Evolutionary conservation across 2,113 vertebrate species (phyloP).

Genomic region (Nanorana parkeri): DNA sequence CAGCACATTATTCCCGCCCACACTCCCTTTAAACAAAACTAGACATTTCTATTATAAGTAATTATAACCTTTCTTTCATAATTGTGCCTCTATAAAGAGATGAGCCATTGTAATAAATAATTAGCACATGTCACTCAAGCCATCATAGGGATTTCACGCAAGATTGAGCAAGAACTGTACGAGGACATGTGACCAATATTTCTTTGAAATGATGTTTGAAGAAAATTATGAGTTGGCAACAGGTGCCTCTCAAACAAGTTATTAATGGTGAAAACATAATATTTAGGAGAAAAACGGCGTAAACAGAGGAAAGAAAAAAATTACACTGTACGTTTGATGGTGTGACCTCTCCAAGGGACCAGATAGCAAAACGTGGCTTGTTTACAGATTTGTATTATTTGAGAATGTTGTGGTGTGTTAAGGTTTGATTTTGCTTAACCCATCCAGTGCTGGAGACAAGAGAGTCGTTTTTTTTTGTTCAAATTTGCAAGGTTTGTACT

Average conservation of each 20-base stretch:
- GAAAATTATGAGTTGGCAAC: slow-evolving; percentile 74
- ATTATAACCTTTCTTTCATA: slow-evolving; percentile 77
- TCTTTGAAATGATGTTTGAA: slow-evolving; percentile 68
- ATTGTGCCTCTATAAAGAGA: slow-evolving; percentile 74
- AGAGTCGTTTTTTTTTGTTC: too few species aligned
- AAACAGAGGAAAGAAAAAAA: slow-evolving; percentile 61
- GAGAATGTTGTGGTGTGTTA: too few species aligned
- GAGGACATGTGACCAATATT: slow-evolving; percentile 67
- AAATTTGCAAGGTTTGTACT: too few species aligned
- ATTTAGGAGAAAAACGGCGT: slow-evolving; percentile 62
- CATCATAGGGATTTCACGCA: slow-evolving; percentile 80
- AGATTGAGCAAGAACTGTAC: slow-evolving; percentile 80
- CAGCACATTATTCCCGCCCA: slow-evolving; percentile 68
- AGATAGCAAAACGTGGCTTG: too few species aligned
- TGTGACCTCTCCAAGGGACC: too few species aligned
- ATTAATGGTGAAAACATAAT: slow-evolving; percentile 65
- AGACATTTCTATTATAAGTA: slow-evolving; percentile 75
- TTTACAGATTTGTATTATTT: too few species aligned
- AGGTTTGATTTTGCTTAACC: too few species aligned
- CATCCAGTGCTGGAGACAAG: too few species aligned
- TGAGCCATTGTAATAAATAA: slow-evolving; percentile 83
- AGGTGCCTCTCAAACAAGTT: slow-evolving; percentile 73
- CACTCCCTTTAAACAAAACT: slow-evolving; percentile 69
- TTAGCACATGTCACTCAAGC: slow-evolving; percentile 85
- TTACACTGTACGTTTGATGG: too few species aligned